These are phyloP conservation scores for Sturnira hondurensis DNA, from an alignment of 2,113 vertebrate species.

Conservation along the genomic window DNA sequence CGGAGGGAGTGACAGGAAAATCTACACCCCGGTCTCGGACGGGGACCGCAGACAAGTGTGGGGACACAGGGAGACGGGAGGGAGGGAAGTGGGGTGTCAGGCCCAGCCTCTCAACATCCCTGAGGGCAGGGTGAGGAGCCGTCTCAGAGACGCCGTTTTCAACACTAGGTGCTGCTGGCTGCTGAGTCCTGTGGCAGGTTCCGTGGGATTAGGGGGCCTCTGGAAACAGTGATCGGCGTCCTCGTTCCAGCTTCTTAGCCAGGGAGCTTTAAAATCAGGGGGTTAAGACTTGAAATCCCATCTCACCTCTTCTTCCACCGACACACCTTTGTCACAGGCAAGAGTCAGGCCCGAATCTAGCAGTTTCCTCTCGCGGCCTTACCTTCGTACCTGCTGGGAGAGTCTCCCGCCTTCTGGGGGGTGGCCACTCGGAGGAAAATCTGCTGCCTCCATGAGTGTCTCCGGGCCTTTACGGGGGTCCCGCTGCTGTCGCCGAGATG, in stretches of 20 bases:
- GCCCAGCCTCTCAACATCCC: background rate
- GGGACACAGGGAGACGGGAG: background rate
- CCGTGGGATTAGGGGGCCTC: background rate
- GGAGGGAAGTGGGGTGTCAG: background rate
- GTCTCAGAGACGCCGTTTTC: rapidly evolving
- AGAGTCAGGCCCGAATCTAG: rapidly evolving
- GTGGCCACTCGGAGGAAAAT: constrained; percentile 98
- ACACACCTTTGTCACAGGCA: background rate
- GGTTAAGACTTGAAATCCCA: background rate
- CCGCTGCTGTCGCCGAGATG: constrained; percentile 61
- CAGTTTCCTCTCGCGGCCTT: background rate
- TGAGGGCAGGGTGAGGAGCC: rapidly evolving
- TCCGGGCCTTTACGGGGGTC: constrained; percentile 86
- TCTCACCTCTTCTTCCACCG: background rate
- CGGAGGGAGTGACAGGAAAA: rapidly evolving
- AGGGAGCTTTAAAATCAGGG: background rate
- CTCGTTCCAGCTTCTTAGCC: background rate
- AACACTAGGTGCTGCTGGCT: background rate
- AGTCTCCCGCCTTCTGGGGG: constrained; percentile 91
- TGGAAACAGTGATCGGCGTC: background rate
- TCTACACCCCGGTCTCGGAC: rapidly evolving
- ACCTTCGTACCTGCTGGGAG: constrained; percentile 86
- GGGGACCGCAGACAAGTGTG: background rate
- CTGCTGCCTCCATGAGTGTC: constrained; percentile 98
- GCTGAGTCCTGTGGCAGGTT: background rate